Evolutionary conservation across 2,888 invertebrate species (phyloP).

Genomic region (Pherbina coryleti): DNA sequence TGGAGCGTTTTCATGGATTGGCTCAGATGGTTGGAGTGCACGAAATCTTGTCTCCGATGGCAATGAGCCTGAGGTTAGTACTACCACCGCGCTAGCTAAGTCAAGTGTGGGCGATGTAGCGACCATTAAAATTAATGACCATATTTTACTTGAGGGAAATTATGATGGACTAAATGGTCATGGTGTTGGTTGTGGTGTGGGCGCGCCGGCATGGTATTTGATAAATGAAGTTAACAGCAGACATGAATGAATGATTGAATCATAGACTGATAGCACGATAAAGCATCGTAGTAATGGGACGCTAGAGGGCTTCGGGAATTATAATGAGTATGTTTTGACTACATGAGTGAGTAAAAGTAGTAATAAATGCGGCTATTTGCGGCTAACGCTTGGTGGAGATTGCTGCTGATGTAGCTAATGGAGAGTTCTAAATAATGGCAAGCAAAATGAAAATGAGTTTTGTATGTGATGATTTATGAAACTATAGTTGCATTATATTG

Average conservation of each 20-base stretch:
- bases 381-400: background rate
- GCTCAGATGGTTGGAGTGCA: slow-evolving; percentile 97
- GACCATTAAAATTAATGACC: slow-evolving; percentile 44
- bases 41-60: slow-evolving; percentile 87
- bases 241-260: background rate
- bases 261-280: background rate
- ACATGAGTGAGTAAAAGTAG: background rate
- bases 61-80: slow-evolving; percentile 81
- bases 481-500: slow-evolving; percentile 61
- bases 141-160: slow-evolving; percentile 21
- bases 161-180: background rate
- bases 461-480: slow-evolving; percentile 58
- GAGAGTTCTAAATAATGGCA: slow-evolving; percentile 3
- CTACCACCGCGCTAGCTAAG: background rate
- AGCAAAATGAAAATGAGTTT: slow-evolving; percentile 52
- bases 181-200: background rate
- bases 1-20: slow-evolving; percentile 94
- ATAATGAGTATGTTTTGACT: background rate
- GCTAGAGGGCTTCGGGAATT: background rate
- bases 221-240: background rate
- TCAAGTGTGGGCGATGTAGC: background rate
- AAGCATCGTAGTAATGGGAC: background rate
- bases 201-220: background rate
- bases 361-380: background rate
- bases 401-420: background rate